These are phyloP conservation scores for Noctilio leporinus DNA, from an alignment of 2,113 vertebrate species.

Conservation along the genomic window DNA sequence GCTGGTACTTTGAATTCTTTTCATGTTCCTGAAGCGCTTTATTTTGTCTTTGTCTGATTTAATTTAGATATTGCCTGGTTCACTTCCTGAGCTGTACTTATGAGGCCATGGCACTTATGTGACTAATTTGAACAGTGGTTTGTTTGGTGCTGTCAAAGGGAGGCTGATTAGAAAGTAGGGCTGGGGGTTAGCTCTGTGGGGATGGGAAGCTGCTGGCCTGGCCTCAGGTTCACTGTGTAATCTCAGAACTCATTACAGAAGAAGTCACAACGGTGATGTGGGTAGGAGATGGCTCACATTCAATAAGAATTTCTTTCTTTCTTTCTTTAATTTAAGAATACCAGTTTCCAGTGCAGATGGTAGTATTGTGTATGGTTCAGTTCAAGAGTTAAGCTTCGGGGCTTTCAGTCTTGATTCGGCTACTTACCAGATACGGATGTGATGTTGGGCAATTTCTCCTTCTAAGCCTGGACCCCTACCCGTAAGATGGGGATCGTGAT, in stretches of 20 bases:
- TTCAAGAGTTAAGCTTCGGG: background rate
- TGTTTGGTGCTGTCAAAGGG: background rate
- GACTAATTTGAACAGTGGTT: background rate
- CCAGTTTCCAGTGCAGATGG: background rate
- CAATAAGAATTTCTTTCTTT: background rate
- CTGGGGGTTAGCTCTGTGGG: background rate
- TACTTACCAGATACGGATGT: background rate
- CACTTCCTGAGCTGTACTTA: conserved; percentile 28
- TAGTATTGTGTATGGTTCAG: background rate
- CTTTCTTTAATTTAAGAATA: background rate
- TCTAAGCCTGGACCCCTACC: background rate
- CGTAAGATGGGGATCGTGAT: background rate
- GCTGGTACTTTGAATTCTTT: background rate
- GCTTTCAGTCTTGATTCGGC: background rate
- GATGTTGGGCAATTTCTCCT: background rate
- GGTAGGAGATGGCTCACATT: background rate
- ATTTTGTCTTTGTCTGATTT: conserved; percentile 42
- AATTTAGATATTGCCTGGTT: conserved; percentile 21
- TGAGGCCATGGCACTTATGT: background rate
- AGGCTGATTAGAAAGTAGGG: background rate
- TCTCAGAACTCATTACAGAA: background rate
- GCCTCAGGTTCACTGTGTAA: background rate
- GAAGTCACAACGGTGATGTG: background rate
- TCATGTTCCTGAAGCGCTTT: background rate
- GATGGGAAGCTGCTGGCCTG: background rate